phyloP scores from a whole-genome alignment of 2,797 vertebrate genomes.

The Argyrosomus regius region DNA sequence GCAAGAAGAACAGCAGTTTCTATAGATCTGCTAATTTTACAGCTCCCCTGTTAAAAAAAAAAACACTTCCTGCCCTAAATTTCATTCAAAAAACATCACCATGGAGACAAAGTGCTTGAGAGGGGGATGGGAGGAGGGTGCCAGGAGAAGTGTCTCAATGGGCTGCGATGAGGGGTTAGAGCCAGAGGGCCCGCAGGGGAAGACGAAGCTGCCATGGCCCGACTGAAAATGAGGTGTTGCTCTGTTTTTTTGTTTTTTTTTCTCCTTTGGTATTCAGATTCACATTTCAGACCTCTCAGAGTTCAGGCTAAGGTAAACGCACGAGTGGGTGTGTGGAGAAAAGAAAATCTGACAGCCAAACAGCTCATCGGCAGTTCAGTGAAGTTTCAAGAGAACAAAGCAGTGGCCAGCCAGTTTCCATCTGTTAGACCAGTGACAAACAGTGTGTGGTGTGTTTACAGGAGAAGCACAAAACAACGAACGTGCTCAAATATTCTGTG shows the following conservation, averaged over 20 bases:
- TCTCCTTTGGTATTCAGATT: constrained; percentile 49
- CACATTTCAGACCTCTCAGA: constrained; percentile 59
- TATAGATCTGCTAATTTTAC: constrained; percentile 52
- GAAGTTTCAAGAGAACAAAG: constrained; percentile 44
- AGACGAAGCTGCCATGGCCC: constrained; percentile 53
- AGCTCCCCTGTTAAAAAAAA: constrained; percentile 29
- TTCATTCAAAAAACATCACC: constrained; percentile 74
- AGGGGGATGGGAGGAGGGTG: constrained; percentile 53
- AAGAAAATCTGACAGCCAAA: constrained; percentile 56
- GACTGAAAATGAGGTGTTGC: constrained; percentile 68
- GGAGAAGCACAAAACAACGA: constrained; percentile 34
- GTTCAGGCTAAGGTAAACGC: constrained; percentile 57
- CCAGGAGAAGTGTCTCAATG: constrained; percentile 65
- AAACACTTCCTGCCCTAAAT: constrained; percentile 52
- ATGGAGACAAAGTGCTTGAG: constrained; percentile 79
- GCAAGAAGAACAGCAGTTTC: constrained; percentile 26
- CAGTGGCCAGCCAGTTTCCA: constrained; percentile 23
- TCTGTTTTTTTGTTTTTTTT: constrained; percentile 37
- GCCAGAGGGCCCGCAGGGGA: constrained; percentile 61
- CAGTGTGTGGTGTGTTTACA: constrained; percentile 42
- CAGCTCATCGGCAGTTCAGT: constrained; percentile 51
- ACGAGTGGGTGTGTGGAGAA: constrained; percentile 17
- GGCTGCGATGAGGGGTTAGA: constrained; percentile 60
- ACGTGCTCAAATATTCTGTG: constrained; percentile 45
- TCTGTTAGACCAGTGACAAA: constrained; percentile 37